These are phyloP conservation scores for Abscondita cerata DNA, from an alignment of 2,888 invertebrate genomes.

Conservation along the genomic window DNA sequence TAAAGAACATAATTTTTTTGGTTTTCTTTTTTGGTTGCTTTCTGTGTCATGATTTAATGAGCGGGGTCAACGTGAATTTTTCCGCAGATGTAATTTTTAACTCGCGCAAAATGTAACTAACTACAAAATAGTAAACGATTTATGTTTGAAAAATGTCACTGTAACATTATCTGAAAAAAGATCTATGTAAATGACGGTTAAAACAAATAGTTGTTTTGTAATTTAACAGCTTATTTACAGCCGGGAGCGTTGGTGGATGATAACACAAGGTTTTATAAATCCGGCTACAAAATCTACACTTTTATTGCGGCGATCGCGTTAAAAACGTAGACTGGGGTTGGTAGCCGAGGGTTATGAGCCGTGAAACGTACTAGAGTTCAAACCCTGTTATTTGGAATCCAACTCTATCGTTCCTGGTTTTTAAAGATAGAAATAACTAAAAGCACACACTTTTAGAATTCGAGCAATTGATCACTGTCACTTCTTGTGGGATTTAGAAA, in stretches of 20 bases:
- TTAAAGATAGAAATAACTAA: conserved; percentile 15
- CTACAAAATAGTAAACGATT: neutral
- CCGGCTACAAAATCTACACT: conserved; percentile 36
- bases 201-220: conserved; percentile 29
- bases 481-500: conserved; percentile 13
- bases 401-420: conserved; percentile 16
- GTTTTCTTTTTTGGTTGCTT: no score
- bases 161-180: neutral
- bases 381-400: conserved; percentile 26
- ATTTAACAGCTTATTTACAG: conserved; percentile 36
- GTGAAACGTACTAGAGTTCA: conserved; percentile 38
- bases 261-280: conserved; percentile 35
- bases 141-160: neutral
- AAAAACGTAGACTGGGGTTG: conserved; percentile 30
- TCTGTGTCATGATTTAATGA: no score
- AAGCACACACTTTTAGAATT: conserved; percentile 10
- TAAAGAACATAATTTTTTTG: no score
- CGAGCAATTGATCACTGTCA: conserved; percentile 17
- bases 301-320: conserved; percentile 37
- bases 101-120: no score
- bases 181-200: conserved; percentile 17
- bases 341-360: conserved; percentile 40
- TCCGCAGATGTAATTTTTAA: no score
- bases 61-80: no score
- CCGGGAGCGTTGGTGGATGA: conserved; percentile 28